Percentiles rank a stretch among this genome's conserved stretches.
These are phyloP conservation scores for Vespertilio murinus DNA, from an alignment of 2,797 vertebrate species.

Conservation along the genomic window DNA sequence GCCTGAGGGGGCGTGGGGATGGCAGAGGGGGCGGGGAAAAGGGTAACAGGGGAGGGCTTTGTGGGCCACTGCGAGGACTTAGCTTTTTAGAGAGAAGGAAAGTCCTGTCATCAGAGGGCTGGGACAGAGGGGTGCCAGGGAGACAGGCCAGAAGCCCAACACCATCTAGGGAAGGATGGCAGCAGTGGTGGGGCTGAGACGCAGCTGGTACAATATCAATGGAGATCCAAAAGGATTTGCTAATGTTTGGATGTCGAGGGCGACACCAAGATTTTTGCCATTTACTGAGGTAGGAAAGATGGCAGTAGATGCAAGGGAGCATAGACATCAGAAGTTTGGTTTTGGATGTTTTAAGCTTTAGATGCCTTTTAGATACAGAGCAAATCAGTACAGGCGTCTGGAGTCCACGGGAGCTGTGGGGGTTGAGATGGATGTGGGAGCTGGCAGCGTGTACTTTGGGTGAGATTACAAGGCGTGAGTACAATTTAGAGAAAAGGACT, in stretches of 20 bases:
- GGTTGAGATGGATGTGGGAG: neutral
- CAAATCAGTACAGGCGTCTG: too few species aligned
- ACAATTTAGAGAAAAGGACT: neutral
- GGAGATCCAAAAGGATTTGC: neutral
- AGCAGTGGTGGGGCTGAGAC: neutral
- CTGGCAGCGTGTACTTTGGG: neutral
- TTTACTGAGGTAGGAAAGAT: neutral
- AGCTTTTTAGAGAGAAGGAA: neutral
- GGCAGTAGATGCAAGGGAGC: neutral
- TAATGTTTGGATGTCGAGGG: neutral
- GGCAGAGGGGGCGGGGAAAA: neutral
- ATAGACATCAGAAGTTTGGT: neutral
- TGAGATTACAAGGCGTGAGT: neutral
- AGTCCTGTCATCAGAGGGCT: neutral
- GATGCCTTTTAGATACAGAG: neutral
- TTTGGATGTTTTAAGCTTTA: neutral
- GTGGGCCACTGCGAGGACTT: neutral
- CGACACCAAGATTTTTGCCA: neutral
- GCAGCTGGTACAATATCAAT: neutral
- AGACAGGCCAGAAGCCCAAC: neutral
- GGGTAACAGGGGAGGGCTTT: neutral
- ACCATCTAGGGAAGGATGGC: neutral
- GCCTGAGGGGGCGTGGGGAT: too few species aligned
- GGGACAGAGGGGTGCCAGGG: neutral
- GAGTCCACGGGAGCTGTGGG: rapidly evolving